Conservation (phyloP, 2,797 vertebrate species). For the Lagorchestes hirsutus region DNA sequence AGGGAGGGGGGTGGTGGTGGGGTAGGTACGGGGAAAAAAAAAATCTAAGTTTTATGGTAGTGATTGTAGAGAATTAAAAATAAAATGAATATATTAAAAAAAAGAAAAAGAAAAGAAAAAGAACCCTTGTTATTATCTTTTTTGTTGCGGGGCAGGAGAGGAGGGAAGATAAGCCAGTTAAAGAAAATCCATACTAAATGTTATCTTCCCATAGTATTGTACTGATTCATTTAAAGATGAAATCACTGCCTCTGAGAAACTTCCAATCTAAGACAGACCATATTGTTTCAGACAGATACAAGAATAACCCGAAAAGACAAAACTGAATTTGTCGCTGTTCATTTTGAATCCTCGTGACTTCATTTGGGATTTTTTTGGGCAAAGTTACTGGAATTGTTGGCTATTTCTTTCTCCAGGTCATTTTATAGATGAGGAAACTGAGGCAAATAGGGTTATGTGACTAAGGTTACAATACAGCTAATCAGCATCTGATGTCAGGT, state of each 20-base stretch:
- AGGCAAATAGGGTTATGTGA: background rate
- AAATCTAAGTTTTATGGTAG: too few species aligned
- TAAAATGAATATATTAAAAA: too few species aligned
- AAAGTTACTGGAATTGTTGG: background rate
- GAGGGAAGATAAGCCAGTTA: conserved; percentile 63
- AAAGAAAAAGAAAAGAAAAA: too few species aligned
- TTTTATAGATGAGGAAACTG: background rate
- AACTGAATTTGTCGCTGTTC: background rate
- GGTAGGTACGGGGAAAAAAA: too few species aligned
- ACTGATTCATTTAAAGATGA: conserved; percentile 39
- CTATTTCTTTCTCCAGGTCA: background rate
- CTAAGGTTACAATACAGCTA: background rate
- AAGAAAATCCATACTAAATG: background rate
- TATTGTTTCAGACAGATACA: background rate
- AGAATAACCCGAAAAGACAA: background rate
- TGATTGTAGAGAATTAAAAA: too few species aligned
- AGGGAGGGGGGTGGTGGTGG: too few species aligned
- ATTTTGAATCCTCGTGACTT: background rate
- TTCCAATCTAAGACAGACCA: background rate
- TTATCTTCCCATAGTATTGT: conserved; percentile 13
- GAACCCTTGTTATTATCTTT: conserved; percentile 40
- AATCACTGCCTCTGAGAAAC: background rate
- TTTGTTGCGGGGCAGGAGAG: background rate
- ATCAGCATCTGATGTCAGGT: background rate
- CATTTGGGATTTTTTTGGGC: background rate